Evolutionary conservation across 2,797 vertebrate species (phyloP).

Genomic region (Scolopax bukidnonensis): DNA sequence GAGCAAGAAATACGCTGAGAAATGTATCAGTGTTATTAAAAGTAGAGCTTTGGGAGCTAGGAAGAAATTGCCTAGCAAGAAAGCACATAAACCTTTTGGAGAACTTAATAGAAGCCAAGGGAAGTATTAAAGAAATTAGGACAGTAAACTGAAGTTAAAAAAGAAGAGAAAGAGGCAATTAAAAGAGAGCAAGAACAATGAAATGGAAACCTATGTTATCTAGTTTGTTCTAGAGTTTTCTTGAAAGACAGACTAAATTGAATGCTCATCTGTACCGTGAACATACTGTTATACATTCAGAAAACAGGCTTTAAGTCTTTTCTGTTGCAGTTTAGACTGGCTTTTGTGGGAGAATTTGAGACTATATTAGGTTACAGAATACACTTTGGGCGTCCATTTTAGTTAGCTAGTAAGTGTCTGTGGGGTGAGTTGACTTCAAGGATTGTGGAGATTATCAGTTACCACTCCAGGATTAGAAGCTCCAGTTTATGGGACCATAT

Average conservation of each 20-base stretch:
- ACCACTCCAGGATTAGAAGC: not conserved
- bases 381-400: not conserved
- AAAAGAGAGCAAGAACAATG: not conserved
- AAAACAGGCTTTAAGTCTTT: not conserved
- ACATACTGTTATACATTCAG: not conserved
- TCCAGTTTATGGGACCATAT: not conserved
- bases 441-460: not conserved
- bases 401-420: not conserved
- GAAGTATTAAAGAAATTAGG: slow-evolving; percentile 54
- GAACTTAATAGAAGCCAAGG: slow-evolving; percentile 24
- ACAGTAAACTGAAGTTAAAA: not conserved
- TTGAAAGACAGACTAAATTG: not conserved
- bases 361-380: not conserved
- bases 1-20: slow-evolving; percentile 12
- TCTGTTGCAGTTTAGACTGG: not conserved
- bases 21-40: slow-evolving; percentile 28
- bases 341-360: not conserved
- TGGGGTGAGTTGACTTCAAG: not conserved
- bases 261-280: not conserved
- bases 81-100: slow-evolving; percentile 18
- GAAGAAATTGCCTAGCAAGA: slow-evolving; percentile 19
- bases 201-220: not conserved
- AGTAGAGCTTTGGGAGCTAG: not conserved
- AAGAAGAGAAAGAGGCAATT: not conserved
- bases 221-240: not conserved